phyloP scores from a whole-genome alignment of 1,140 invertebrate species.

The Drosophila tristis region DNA sequence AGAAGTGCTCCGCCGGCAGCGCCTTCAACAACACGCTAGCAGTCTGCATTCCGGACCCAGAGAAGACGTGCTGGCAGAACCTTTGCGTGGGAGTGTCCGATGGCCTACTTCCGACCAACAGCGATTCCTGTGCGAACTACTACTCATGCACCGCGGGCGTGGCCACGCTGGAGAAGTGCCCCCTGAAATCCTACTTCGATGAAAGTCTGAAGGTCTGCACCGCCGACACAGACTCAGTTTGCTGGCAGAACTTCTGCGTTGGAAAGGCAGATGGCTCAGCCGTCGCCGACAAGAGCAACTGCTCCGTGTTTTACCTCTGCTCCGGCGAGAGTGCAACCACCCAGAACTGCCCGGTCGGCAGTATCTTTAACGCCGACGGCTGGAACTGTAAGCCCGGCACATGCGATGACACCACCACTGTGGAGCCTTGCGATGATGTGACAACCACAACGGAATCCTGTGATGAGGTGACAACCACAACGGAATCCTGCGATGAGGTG shows the following conservation, averaged over 20 bases:
- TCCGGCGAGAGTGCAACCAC: conserved; percentile 12
- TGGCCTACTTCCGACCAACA: conserved; percentile 18
- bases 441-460: conserved; percentile 9
- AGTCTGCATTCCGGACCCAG: conserved; percentile 51
- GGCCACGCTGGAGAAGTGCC: conserved; percentile 41
- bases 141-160: conserved; percentile 46
- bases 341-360: conserved; percentile 36
- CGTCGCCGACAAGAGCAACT: conserved; percentile 38
- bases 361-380: conserved; percentile 17
- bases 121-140: conserved; percentile 40
- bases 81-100: conserved; percentile 34
- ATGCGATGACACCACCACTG: conserved; percentile 26
- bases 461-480: conserved; percentile 13
- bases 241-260: conserved; percentile 70
- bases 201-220: neutral
- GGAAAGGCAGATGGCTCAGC: conserved; percentile 29
- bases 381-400: conserved; percentile 44
- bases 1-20: conserved; percentile 55
- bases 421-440: conserved; percentile 16
- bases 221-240: conserved; percentile 37
- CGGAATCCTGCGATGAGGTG: conserved; percentile 18
- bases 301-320: conserved; percentile 54
- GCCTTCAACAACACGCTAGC: conserved; percentile 40
- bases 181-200: conserved; percentile 55
- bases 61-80: conserved; percentile 58